Evolutionary conservation across 2,888 invertebrate genomes (phyloP).

Genomic region (Drosophila monieri): DNA sequence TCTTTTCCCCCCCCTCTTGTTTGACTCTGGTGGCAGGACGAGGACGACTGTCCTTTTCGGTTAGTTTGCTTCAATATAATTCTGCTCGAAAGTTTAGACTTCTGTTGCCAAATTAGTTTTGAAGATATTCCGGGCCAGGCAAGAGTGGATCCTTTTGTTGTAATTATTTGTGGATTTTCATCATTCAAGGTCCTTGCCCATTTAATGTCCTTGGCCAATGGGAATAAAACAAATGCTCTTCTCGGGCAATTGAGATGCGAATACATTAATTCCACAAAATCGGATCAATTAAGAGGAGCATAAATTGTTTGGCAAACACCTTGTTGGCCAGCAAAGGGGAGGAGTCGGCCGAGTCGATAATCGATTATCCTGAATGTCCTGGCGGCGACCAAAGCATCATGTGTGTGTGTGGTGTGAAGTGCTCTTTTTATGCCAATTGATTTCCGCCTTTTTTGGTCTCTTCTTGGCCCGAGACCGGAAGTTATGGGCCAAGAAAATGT

Average conservation of each 20-base stretch:
- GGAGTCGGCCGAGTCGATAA: conserved; percentile 2
- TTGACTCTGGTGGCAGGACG: conserved; percentile 4
- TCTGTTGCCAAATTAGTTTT: conserved; percentile 31
- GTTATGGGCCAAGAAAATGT: conserved; percentile 44
- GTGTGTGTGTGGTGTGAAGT: conserved; percentile 12
- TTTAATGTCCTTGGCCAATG: background rate
- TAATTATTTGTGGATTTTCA: background rate
- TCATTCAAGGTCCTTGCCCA: too few relatives aligned
- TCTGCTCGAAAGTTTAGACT: conserved; percentile 39
- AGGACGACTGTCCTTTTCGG: conserved; percentile 24
- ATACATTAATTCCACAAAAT: conserved; percentile 20
- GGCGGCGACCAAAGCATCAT: conserved; percentile 7
- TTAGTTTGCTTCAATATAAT: conserved; percentile 32
- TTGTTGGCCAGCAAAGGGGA: background rate
- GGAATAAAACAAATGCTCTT: conserved; percentile 5
- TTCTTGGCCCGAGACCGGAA: background rate
- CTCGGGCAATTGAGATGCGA: background rate
- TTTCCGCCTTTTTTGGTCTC: conserved; percentile 12
- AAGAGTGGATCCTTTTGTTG: background rate
- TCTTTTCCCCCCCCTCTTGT: background rate
- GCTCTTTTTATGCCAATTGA: conserved; percentile 40
- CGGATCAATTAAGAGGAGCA: conserved; percentile 24
- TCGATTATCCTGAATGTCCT: conserved; percentile 16
- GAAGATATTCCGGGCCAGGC: conserved; percentile 10
- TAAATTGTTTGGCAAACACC: conserved; percentile 27